Evolutionary conservation across 2,113 vertebrate genomes (phyloP).

Genomic region (Ochotona princeps): DNA sequence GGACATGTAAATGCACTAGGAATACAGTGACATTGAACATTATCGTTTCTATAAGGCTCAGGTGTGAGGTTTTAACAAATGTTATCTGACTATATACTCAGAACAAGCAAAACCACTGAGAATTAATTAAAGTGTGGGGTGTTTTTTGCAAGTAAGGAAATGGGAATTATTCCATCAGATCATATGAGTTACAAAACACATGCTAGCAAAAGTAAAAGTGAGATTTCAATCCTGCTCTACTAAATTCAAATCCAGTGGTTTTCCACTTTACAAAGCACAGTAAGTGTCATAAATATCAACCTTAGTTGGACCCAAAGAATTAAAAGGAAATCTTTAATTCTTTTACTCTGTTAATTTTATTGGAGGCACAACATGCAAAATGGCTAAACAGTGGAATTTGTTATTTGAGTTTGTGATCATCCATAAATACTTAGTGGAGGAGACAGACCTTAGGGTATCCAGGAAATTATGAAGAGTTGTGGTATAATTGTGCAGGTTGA

Average conservation of each 20-base stretch:
- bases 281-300: neutral
- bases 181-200: neutral
- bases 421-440: neutral
- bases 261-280: neutral
- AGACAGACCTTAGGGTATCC: neutral
- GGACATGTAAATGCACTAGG: neutral
- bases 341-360: neutral
- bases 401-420: neutral
- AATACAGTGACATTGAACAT: neutral
- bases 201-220: neutral
- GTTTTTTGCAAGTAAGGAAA: neutral
- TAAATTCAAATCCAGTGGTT: neutral
- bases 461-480: neutral
- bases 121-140: neutral
- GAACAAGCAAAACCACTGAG: neutral
- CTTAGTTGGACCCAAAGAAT: neutral
- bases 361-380: neutral
- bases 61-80: neutral
- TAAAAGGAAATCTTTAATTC: neutral
- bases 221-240: neutral
- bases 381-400: neutral
- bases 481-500: neutral
- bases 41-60: neutral
- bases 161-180: neutral
- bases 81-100: conserved; percentile 5